Base-by-base conservation (phyloP, 2,113 vertebrate genomes). In the Aegithalos caudatus region DNA sequence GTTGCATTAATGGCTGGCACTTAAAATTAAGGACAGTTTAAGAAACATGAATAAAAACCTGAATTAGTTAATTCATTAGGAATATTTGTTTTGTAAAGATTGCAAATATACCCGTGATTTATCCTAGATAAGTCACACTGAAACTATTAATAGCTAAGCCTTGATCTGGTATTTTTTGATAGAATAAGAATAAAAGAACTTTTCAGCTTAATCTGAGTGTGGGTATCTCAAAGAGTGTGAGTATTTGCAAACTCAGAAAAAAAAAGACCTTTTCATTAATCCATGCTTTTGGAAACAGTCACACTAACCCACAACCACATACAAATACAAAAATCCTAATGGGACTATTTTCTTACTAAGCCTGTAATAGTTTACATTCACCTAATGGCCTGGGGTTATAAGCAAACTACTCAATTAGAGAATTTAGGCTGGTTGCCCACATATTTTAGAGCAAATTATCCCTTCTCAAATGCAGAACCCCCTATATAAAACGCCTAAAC, bases 361-460 rank as follows among this genome's bases (percentile, higher is more conserved):
- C 97, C 94, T 97, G 97, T 98, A 98, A 98, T 97, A 98, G 97
- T 98, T 98, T 98, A 98, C 97, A 95, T 98, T 98, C 97, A 97
- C 96, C 97, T 98, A 98, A 98, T 98, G 97, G 97, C 98, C 98
- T 97, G 97, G 67, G 98, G 98, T 98, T 98, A 98, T 98, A 97
- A 98, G 98, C 97, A 98, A 98, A 98, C 97, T 98, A 98, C 97
- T 98, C 98, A 98, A 98, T 98, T 98, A 98, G 98, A 98, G 98
- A 98, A 97, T 98, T 98, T 98, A 98, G 98, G 98, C 98, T 97
- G 95, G 87, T 97, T 98, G 98, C 98, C 98, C 98, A 98, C 97
- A 98, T 98, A 98, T 98, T 98, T 98, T 96, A 97, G 97, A 97
- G 98, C 98, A 98, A 98, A 98, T 98, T 98, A 98, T 98, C 97